Evolutionary conservation across 2,113 vertebrate genomes (phyloP).

Genomic region (Arizona elegans): DNA sequence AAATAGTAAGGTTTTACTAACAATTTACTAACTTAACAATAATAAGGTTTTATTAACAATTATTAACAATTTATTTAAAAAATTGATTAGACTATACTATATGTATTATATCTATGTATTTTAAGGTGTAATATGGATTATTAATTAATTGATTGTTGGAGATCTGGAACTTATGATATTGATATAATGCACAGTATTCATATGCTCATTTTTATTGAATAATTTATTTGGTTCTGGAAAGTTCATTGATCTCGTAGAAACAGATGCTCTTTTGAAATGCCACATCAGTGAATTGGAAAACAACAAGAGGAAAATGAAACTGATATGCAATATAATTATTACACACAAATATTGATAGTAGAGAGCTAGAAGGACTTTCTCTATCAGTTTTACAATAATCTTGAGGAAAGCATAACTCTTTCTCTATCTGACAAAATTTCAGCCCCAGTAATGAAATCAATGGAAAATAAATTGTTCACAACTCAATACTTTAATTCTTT

Average conservation of each 20-base stretch:
- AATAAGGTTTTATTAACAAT: too few species aligned
- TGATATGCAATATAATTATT: not conserved
- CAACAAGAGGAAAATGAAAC: not conserved
- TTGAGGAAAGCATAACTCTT: not conserved
- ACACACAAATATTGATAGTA: not conserved
- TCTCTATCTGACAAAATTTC: not conserved
- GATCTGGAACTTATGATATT: not conserved
- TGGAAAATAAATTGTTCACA: not conserved
- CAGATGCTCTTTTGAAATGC: not conserved
- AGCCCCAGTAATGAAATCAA: not conserved
- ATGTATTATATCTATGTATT: not conserved
- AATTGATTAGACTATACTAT: not conserved
- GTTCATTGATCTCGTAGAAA: not conserved
- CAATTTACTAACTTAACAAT: too few species aligned
- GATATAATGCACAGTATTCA: not conserved
- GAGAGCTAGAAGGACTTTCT: not conserved
- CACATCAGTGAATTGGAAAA: not conserved
- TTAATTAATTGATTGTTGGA: not conserved
- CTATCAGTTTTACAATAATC: not conserved
- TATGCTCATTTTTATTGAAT: not conserved
- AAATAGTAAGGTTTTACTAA: not conserved
- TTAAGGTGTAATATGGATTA: not conserved
- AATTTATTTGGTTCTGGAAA: not conserved
- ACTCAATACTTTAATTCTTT: not conserved
- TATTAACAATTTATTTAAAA: not conserved